These are phyloP conservation scores for Syrrhaptes paradoxus DNA, from an alignment of 2,113 vertebrate species.

Conservation along the genomic window DNA sequence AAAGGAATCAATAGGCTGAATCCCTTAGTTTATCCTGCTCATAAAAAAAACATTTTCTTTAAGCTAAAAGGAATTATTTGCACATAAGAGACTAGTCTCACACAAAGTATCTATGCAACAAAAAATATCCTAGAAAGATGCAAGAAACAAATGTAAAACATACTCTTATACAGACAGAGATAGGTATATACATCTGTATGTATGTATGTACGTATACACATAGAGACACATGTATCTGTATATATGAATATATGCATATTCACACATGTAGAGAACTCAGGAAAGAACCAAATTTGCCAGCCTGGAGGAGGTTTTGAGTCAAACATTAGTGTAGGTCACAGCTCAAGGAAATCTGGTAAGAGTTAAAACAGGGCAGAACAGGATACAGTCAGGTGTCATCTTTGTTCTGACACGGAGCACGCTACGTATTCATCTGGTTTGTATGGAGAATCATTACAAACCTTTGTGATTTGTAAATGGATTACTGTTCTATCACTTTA, in stretches of 20 bases:
- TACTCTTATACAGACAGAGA: background rate
- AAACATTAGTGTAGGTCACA: background rate
- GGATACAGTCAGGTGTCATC: background rate
- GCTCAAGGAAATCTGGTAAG: background rate
- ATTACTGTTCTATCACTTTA: background rate
- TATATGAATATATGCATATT: too few relatives aligned
- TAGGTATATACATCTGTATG: fast-evolving
- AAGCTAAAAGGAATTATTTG: background rate
- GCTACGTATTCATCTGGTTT: fast-evolving
- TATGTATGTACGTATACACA: fast-evolving
- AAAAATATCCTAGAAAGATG: background rate
- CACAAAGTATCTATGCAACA: background rate
- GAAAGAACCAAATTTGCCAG: background rate
- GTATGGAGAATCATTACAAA: background rate
- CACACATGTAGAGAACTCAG: too few relatives aligned
- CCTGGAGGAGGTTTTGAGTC: background rate
- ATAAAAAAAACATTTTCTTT: background rate
- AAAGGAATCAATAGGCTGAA: conserved; percentile 44
- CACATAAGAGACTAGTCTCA: background rate
- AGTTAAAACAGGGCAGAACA: background rate
- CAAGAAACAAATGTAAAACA: background rate
- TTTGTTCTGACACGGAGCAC: fast-evolving
- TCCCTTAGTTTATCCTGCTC: background rate
- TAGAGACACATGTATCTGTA: too few relatives aligned
- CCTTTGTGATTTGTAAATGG: background rate